These are phyloP conservation scores for Chionomys nivalis DNA, from an alignment of 2,113 vertebrate genomes.

Conservation along the genomic window DNA sequence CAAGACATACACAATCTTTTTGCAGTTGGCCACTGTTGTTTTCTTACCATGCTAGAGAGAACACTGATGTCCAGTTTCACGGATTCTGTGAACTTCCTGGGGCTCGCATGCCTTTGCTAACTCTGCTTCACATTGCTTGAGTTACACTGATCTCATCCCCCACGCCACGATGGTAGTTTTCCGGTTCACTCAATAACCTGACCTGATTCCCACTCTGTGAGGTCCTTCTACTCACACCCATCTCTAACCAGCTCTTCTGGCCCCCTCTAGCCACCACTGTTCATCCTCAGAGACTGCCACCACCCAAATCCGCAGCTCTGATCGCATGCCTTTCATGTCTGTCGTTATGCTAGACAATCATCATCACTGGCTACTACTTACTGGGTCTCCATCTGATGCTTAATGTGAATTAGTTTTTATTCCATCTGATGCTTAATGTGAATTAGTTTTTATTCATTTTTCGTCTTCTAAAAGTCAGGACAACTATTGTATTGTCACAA, in stretches of 20 bases:
- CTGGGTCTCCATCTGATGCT: not conserved
- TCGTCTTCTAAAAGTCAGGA: conserved; percentile 27
- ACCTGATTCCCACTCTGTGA: conserved; percentile 51
- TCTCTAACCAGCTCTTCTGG: conserved; percentile 53
- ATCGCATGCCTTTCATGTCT: not conserved
- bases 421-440: conserved; percentile 24
- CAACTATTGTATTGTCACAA: not conserved
- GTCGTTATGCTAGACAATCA: not conserved
- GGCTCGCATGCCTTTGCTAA: conserved; percentile 47
- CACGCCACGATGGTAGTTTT: not conserved
- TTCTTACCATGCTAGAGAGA: not conserved
- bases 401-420: not conserved
- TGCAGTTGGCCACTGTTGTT: not conserved
- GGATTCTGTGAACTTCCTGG: conserved; percentile 12
- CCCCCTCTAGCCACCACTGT: not conserved
- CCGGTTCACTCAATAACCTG: conserved; percentile 40
- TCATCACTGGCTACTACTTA: not conserved
- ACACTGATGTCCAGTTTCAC: not conserved
- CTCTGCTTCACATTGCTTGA: conserved; percentile 4
- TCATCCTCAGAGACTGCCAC: not conserved
- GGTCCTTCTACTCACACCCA: not conserved
- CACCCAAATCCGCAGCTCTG: not conserved
- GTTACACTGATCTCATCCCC: conserved; percentile 68
- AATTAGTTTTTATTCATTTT: conserved; percentile 25
- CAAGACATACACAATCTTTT: not conserved